These are phyloP conservation scores for Pungitius pungitius DNA, from an alignment of 2,113 vertebrate species.

Conservation along the genomic window DNA sequence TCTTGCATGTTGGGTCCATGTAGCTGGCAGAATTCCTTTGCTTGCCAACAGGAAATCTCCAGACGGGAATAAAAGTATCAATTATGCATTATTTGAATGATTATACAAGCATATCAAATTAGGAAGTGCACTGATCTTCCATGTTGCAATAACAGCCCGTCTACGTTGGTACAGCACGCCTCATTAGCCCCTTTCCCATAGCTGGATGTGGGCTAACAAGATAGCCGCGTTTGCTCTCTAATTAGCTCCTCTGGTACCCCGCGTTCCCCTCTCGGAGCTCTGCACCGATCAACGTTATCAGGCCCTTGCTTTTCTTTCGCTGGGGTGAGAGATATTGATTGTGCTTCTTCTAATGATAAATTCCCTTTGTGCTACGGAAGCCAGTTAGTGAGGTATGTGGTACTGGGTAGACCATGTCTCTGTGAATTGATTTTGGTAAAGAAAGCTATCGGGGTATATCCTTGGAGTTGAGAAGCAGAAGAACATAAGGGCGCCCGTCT, in stretches of 20 bases:
- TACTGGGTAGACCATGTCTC: constrained; percentile 45
- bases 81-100: constrained; percentile 73
- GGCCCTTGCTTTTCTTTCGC: constrained; percentile 49
- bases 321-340: constrained; percentile 73
- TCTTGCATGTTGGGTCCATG: constrained; percentile 51
- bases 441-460: constrained; percentile 24
- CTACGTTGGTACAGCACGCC: constrained; percentile 63
- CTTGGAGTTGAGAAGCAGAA: constrained; percentile 33
- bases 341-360: constrained; percentile 76
- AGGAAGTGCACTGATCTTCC: constrained; percentile 64
- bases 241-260: constrained; percentile 76
- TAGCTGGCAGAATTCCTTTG: constrained; percentile 50
- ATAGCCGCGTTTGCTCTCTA: constrained; percentile 67
- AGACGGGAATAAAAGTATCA: constrained; percentile 63
- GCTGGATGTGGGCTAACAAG: constrained; percentile 72
- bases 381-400: constrained; percentile 59
- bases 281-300: constrained; percentile 41
- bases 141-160: constrained; percentile 65
- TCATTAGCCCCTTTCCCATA: constrained; percentile 75
- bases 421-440: constrained; percentile 45
- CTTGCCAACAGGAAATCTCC: constrained; percentile 43
- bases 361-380: constrained; percentile 76
- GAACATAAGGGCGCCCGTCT: constrained; percentile 15
- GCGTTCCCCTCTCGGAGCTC: constrained; percentile 50
- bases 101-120: constrained; percentile 71